Evolutionary conservation across 2,797 vertebrate genomes (phyloP).

Genomic region (Toxotes lorentzi): DNA sequence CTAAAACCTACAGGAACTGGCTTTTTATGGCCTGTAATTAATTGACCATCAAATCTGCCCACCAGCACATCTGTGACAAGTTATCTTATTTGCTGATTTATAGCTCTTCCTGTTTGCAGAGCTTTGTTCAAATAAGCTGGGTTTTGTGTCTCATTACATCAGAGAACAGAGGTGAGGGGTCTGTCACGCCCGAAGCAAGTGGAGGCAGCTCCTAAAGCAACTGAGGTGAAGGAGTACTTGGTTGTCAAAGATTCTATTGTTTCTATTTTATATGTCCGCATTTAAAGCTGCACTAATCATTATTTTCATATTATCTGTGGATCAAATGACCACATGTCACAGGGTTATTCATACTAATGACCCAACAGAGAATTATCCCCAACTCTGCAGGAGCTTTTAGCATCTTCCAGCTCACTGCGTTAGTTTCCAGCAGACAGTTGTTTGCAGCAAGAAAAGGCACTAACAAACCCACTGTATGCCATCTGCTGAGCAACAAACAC

Average conservation of each 20-base stretch:
- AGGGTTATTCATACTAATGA: not conserved
- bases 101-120: slow-evolving; percentile 75
- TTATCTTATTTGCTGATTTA: slow-evolving; percentile 83
- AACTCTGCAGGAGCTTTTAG: not conserved
- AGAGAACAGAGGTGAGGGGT: slow-evolving; percentile 42
- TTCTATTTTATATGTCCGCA: not conserved
- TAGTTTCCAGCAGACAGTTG: not conserved
- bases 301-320: not conserved
- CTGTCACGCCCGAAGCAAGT: slow-evolving; percentile 3
- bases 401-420: not conserved
- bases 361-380: not conserved
- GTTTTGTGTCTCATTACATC: slow-evolving; percentile 60
- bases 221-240: not conserved
- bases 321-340: not conserved
- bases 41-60: slow-evolving; percentile 92
- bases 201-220: slow-evolving; percentile 21
- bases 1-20: slow-evolving; percentile 63
- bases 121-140: slow-evolving; percentile 76
- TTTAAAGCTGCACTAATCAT: not conserved
- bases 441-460: not conserved
- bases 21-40: slow-evolving; percentile 89
- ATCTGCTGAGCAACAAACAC: not conserved
- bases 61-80: slow-evolving; percentile 89
- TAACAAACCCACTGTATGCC: not conserved
- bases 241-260: not conserved